Base-by-base conservation (phyloP, 2,888 invertebrate species). In the Protonemura montana region DNA sequence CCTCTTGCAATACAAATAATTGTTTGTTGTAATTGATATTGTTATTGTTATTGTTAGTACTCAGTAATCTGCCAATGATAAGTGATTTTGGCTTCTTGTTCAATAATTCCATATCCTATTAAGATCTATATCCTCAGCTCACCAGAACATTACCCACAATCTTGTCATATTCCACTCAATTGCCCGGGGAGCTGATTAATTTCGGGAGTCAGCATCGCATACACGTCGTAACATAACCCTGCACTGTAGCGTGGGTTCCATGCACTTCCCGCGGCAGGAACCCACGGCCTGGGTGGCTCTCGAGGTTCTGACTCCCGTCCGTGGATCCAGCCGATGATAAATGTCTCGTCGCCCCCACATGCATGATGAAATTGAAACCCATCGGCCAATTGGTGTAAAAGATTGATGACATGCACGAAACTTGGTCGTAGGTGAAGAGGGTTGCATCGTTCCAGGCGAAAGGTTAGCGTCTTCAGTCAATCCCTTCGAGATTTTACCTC, bases 401-500 rank as follows among this genome's bases (percentile, higher is more conserved):
- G 59, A 59, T 59, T 59, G 59, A 59, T 59, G 59, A 59, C 59
- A 59, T 59, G 59, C 59, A 59, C 59, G 59, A 59, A 13, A 59
- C 59, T 59, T 59, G 59, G 59, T 59, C 59, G 59, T 59, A 59
- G 59, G 59, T 59, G 59, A 59, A 59, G 59, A 59, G 59, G 59
- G 59, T 59, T 59, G 59, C 59, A 59, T 59, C 59, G 59, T 13
- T 1, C 21, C 59, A 21, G 59, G 59, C 59, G 59, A 59, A 59
- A 59, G 59, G 59, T 59, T 59, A 59, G 59, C 59, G 59, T 59
- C 59, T 59, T 59, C 59, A 59, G 59, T 59, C 59, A 59, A 59
- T 59, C 59, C 59, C 59, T 21, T 59, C 13, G 59, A 21, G 59
- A 13, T 3, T 59, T 59, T 59, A 21, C 59, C 13, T 59, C 16